Evolutionary conservation across 1,140 invertebrate species (phyloP).

Genomic region (Hyphantria cunea): DNA sequence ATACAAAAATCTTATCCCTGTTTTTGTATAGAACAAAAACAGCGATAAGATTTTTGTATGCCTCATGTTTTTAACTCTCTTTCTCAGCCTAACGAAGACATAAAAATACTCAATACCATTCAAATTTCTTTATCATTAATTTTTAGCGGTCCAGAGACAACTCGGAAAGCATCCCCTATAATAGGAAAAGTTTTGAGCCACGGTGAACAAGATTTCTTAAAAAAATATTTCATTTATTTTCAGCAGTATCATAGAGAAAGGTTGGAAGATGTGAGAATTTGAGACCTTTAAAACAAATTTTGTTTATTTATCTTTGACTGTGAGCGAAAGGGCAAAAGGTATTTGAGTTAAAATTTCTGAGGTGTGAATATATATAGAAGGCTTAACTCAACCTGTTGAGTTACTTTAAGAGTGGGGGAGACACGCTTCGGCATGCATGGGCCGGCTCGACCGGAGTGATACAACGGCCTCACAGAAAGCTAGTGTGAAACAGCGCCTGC

Average conservation of each 20-base stretch:
- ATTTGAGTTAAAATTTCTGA: not conserved
- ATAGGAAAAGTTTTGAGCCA: constrained; percentile 18
- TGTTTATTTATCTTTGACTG: constrained; percentile 4
- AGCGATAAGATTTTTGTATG: no score
- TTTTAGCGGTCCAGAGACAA: constrained; percentile 12
- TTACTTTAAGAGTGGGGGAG: no score
- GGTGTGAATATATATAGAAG: no score
- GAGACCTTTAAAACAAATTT: not conserved
- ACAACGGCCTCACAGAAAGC: no score
- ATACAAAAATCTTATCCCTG: no score
- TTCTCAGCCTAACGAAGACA: no score
- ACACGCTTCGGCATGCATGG: no score
- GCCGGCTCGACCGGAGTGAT: no score
- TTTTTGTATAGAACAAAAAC: no score
- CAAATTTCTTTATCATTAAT: constrained; percentile 25
- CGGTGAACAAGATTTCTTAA: constrained; percentile 10
- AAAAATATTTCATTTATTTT: constrained; percentile 18
- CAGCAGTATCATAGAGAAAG: not conserved
- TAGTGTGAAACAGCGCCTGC: no score
- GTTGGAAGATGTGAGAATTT: not conserved
- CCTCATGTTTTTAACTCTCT: no score
- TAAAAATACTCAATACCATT: not conserved
- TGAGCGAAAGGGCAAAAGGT: not conserved
- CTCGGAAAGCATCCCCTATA: not conserved
- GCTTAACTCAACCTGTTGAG: no score